Percentiles rank a stretch among this genome's conserved stretches.
Conservation (phyloP, 2,113 vertebrate genomes). For the Pterocles orientalis region DNA sequence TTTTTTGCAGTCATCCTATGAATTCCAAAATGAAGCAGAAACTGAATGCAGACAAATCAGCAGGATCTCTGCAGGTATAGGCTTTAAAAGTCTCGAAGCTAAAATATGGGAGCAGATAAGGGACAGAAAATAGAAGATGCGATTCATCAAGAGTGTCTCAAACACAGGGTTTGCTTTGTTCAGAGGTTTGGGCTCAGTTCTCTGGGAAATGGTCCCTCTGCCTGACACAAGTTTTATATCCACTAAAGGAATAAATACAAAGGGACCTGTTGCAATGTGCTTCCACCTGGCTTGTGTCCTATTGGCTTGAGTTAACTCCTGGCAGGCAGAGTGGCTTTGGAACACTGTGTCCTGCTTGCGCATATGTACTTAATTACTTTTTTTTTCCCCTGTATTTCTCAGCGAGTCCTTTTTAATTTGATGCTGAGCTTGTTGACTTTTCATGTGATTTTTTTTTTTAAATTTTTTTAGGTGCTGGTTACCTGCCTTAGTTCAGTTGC, state of each 20-base stretch:
- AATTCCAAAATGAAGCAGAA: constrained; percentile 77
- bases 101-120: neutral
- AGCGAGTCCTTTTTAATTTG: neutral
- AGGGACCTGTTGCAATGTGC: neutral
- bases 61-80: constrained; percentile 79
- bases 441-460: fast-evolving
- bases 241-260: neutral
- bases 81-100: neutral
- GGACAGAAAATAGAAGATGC: neutral
- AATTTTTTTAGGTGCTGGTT: neutral
- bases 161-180: neutral
- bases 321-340: neutral
- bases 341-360: neutral
- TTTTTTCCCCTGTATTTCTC: neutral
- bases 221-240: neutral
- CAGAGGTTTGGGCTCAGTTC: fast-evolving
- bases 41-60: neutral
- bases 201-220: neutral
- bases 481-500: neutral
- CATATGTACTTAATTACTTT: neutral
- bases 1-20: constrained; percentile 42
- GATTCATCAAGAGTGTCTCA: neutral
- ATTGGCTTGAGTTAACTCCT: neutral
- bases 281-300: neutral
- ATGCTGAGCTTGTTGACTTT: neutral